These are phyloP conservation scores for Cryptus armator DNA, from an alignment of 2,888 invertebrate genomes.

Conservation along the genomic window DNA sequence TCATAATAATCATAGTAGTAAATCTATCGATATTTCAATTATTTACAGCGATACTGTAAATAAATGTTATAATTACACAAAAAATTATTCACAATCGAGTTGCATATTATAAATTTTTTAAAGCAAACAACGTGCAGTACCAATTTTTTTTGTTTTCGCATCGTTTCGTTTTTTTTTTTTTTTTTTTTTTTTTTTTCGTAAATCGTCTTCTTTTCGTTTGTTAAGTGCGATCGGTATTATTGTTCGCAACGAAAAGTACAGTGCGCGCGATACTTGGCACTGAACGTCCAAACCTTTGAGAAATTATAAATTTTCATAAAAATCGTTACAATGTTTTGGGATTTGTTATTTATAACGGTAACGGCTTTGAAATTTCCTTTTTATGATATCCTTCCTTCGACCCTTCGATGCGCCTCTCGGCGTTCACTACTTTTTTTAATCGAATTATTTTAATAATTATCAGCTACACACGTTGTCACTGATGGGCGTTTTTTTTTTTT, in stretches of 20 bases:
- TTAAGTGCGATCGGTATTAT: neutral
- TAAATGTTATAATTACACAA: conserved; percentile 5
- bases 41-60: conserved; percentile 23
- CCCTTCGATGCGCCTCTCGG: too few species aligned
- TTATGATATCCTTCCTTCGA: too few species aligned
- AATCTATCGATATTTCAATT: conserved; percentile 32
- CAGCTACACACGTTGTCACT: too few species aligned
- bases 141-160: conserved; percentile 16
- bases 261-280: neutral
- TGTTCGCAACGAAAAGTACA: neutral
- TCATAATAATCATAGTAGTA: conserved; percentile 57
- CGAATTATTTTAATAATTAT: too few species aligned
- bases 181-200: conserved; percentile 13
- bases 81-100: conserved; percentile 40
- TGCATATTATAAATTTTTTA: conserved; percentile 36
- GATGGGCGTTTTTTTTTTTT: too few species aligned
- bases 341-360: too few species aligned
- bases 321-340: too few species aligned
- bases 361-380: too few species aligned
- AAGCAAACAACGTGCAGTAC: conserved; percentile 53
- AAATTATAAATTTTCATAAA: neutral
- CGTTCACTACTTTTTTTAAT: too few species aligned
- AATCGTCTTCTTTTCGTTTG: neutral
- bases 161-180: conserved; percentile 11
- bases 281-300: neutral